Conservation (phyloP, 2,888 invertebrate species). For the Monoplex corrugatus region DNA sequence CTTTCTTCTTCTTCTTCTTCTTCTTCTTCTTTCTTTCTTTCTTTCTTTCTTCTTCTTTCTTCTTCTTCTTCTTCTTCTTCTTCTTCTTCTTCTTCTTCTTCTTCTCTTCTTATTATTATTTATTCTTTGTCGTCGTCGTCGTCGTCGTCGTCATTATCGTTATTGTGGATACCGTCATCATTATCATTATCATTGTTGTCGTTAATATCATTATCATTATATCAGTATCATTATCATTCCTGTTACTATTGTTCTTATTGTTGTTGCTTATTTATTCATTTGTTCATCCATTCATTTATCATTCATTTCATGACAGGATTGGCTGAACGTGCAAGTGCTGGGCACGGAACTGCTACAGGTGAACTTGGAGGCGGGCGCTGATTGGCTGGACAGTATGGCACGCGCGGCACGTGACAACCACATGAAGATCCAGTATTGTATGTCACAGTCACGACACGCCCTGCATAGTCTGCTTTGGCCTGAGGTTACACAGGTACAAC, state of each 20-base stretch:
- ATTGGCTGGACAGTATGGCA: conserved; percentile 76
- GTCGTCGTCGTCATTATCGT: not conserved
- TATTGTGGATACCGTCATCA: too few relatives aligned
- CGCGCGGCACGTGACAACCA: conserved; percentile 66
- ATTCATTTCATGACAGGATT: conserved; percentile 65
- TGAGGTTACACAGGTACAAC: conserved; percentile 72
- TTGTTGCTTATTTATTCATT: not conserved
- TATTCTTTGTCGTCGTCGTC: not conserved
- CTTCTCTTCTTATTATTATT: not conserved
- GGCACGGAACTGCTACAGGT: conserved; percentile 64
- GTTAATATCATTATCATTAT: not conserved
- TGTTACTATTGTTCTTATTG: not conserved
- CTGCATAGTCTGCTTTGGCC: conserved; percentile 70
- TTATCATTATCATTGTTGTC: not conserved
- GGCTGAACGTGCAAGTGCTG: conserved; percentile 74
- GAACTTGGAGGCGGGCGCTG: conserved; percentile 65
- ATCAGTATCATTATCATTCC: not conserved
- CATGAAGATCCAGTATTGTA: conserved; percentile 77
- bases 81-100: not conserved
- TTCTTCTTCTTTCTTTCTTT: not conserved
- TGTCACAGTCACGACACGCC: conserved; percentile 72
- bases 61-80: not conserved
- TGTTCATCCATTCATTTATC: not conserved
- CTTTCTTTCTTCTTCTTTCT: not conserved
- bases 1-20: not conserved